Conservation (phyloP, 2,113 vertebrate genomes). For the Oryzias celebensis region DNA sequence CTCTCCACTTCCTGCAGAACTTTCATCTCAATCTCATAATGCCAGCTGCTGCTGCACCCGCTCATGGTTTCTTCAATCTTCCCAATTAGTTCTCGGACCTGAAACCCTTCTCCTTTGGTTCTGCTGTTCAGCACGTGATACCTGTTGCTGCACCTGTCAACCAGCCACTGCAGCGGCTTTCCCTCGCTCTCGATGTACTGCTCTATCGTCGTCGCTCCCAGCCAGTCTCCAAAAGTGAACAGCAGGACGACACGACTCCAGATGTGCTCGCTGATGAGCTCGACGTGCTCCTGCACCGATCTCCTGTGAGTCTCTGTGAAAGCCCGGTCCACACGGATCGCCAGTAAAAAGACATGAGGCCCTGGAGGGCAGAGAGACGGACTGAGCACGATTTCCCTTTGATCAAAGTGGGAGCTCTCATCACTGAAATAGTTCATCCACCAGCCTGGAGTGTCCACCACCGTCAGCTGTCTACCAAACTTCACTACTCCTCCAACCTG, state of each 20-base stretch:
- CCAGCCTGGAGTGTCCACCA: conserved; percentile 77
- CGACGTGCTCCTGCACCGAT: conserved; percentile 61
- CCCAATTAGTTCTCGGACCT: conserved; percentile 65
- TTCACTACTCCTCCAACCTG: conserved; percentile 5
- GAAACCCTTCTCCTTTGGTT: conserved; percentile 57
- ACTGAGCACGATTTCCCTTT: conserved; percentile 52
- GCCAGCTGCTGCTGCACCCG: background rate
- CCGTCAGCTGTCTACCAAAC: conserved; percentile 59
- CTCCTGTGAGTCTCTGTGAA: conserved; percentile 65
- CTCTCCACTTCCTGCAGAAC: conserved; percentile 39
- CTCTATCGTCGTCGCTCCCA: conserved; percentile 51
- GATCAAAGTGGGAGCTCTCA: conserved; percentile 64
- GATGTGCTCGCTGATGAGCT: conserved; percentile 49
- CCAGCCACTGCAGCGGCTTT: conserved; percentile 50
- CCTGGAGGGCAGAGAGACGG: conserved; percentile 59
- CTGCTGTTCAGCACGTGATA: conserved; percentile 69
- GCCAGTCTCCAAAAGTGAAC: conserved; percentile 71
- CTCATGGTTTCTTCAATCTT: conserved; percentile 66
- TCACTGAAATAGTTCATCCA: conserved; percentile 74
- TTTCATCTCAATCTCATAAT: conserved; percentile 36
- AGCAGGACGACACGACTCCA: conserved; percentile 63
- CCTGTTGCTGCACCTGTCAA: conserved; percentile 56
- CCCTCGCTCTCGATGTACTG: conserved; percentile 71
- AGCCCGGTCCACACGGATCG: conserved; percentile 65
- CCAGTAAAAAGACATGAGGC: conserved; percentile 70